Evolutionary conservation across 2,888 invertebrate genomes (phyloP), one percentile per base, ranked within the genome.

Genomic region (Sinopyrophorus schimmeli): DNA sequence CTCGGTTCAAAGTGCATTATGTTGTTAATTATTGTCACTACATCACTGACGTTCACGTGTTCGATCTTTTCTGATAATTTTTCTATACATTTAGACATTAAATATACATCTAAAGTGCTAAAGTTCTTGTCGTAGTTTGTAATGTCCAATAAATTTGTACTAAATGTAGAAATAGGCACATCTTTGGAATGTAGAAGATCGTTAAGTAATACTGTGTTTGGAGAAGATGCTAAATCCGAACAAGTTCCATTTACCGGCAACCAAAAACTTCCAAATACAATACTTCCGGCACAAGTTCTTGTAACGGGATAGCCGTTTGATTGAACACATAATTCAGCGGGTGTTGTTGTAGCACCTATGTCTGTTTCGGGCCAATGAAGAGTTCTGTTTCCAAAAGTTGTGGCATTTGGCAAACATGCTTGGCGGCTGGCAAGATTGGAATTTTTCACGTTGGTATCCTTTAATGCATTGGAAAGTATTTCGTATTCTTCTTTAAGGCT

Each of bases 271-370:
- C 82, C 83, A 3, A 70, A 55, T 2, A 77, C 61, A 60, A 79
- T 81, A 26, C 79, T 73, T 3, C 82, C 82, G 3, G 58, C 43
- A 58, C 83, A 83, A 40, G 67, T 69, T 51, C 81, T 72, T 20
- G 75, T 77, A 2, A 80, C 76, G 5, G 81, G 82, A 43, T 80
- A 69, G 1, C 80, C 80, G 59, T 78, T 79, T 7, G 66, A 60
- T 65, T 79, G 77, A 39, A 82, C 67, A 55, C 82, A 82, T 50
- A 82, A 74, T 54, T 78, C 74, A 23, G 70, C 72, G 1, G 80
- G 77, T 1, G 78, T 76, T 1, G 76, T 70, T 24, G 76, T 74
- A 40, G 77, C 74, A 1, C 78, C 79, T 17, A 77, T 73, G 12
- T 61, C 56, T 16, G 77, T 77, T 48, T 75, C 59, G 38, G 74